Base-by-base conservation (phyloP, 2,888 invertebrate species). In the Pyrrhia umbra region DNA sequence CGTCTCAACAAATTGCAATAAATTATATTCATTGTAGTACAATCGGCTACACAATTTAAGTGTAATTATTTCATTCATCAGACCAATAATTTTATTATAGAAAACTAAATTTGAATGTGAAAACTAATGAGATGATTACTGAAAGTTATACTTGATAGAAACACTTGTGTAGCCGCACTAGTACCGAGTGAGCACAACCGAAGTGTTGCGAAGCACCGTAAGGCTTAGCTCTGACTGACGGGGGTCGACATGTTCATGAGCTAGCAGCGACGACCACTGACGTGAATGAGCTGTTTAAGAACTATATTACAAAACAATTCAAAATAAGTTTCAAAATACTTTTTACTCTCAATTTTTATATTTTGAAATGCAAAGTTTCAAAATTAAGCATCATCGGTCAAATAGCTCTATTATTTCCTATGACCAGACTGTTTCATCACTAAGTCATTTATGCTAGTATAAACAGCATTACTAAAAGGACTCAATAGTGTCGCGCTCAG, bases 161-260 rank as follows among this genome's bases (percentile, higher is more conserved):
- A 10, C 43, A 68, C 63, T 68, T 67, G 52, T 73, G 54, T 25
- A 45, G 25, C 43, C 42, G 66, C n/a, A 43, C 30, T 66, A n/a
- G 45, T 64, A 64, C 56, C 8, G 4, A 54, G 27, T 40, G 58
- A 58, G 43, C 69, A 77, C 63, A 77, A 80, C 69, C 81, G 37
- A 77, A 42, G 15, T 56, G 60, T 45, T 51, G 61, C 18, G 40
- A 42, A 80, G 66, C 77, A 67, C 78, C 75, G 47, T 27, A 25
- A 59, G 39, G 49, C 49, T 57, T 57, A 50, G 51, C 43, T 43
- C 34, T 54, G 16, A 15, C 13, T 37, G 30, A 23, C 63, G 39
- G 3, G n/a, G 39, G 54, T 18, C 15, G 54, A 45, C 15, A 40
- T 23, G 9, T 54, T 25, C 20, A 15, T 18, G 13, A 20, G 42